These are phyloP conservation scores for Phalacrocorax pelagicus DNA, from an alignment of 2,113 vertebrate species.

Conservation along the genomic window DNA sequence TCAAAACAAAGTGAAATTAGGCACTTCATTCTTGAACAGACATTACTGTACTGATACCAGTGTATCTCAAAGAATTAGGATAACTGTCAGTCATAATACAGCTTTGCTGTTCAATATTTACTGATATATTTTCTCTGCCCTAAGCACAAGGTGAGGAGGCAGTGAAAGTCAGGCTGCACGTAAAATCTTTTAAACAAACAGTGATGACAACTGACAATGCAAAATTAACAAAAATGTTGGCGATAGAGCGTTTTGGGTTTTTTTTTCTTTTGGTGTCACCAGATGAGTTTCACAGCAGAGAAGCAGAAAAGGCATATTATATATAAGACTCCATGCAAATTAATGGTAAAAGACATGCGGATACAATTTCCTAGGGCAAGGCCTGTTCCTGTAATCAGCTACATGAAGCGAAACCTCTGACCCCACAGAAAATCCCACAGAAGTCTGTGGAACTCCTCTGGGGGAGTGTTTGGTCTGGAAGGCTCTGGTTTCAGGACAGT, in stretches of 20 bases:
- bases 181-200: neutral
- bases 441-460: neutral
- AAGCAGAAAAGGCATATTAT: neutral
- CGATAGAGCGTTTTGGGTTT: neutral
- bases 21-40: neutral
- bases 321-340: neutral
- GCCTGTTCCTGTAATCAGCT: neutral
- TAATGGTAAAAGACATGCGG: neutral
- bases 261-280: neutral
- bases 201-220: neutral
- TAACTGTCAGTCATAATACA: neutral
- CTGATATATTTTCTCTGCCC: neutral
- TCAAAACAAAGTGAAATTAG: conserved; percentile 29
- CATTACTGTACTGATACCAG: neutral
- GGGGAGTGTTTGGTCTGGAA: neutral
- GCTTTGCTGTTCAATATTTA: conserved; percentile 11
- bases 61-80: conserved; percentile 31
- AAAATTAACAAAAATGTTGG: neutral
- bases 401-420: neutral
- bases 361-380: neutral
- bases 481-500: neutral
- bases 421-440: neutral
- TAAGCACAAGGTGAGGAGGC: neutral
- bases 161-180: neutral
- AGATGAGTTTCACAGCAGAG: neutral